Base-by-base conservation (phyloP, 2,113 vertebrate species). In the Microtus richardsoni region DNA sequence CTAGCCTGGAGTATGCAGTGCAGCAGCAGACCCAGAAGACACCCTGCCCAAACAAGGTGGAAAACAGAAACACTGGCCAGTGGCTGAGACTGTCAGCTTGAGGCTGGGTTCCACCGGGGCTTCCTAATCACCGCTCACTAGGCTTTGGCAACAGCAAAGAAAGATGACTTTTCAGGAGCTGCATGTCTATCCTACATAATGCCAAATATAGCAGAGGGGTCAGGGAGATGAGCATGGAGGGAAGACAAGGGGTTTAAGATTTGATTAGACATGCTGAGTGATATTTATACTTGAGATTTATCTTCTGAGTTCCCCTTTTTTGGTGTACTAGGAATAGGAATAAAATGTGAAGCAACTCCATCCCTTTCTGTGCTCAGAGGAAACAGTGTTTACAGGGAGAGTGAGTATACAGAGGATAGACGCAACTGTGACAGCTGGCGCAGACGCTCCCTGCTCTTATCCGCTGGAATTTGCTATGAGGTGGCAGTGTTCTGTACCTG, bases 201-300 rank as follows among this genome's bases (percentile, higher is more conserved):
- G 91, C 24, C 54, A 77, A 78, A 54, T 74, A 41, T 19, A 96
- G 22, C 36, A 54, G n/a, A 88, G 91, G 87, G 52, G 36, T 94
- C 60, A 88, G 47, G 39, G 44, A 94, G 75, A 80, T 91, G 74
- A 89, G 28, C 89, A 90, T 0, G 93, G 74, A 95, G 60, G 93
- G 88, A 91, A 94, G 68, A 41, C 73, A 93, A 89, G 47, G 7
- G 12, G 52, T 94, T 87, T 91, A 68, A 94, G 62, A 73, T 17
- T 89, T 95, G 16, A 89, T 94, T 95, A 89, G 47, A 96, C 89
- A 89, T 93, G 2, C 14, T 49, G 62, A 95, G 47, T 94, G 84
- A 77, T 85, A 91, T 93, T 95, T 95, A 89, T 91, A 86, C 78
- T 95, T 88, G 70, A 94, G 36, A 88, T 47, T 74, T 68, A 73